Conservation (phyloP, 2,888 invertebrate genomes). For the Epinotia nisella region DNA sequence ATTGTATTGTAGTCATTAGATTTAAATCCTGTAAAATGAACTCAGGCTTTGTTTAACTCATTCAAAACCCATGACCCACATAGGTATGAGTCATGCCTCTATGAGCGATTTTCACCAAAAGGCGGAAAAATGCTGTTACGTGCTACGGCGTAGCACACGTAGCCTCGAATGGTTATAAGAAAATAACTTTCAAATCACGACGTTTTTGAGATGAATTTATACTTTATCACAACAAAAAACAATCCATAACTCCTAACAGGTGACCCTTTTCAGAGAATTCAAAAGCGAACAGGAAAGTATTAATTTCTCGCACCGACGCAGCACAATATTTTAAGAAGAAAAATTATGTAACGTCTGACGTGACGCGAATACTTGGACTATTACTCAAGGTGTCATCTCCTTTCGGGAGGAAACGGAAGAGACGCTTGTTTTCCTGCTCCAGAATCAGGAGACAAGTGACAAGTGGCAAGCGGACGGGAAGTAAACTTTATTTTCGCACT, state of each 20-base stretch:
- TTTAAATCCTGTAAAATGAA: too few species aligned
- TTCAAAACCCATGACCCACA: too few species aligned
- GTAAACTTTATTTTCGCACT: not conserved
- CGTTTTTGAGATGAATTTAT: not conserved
- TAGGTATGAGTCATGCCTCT: too few species aligned
- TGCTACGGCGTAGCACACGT: too few species aligned
- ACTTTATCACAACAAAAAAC: not conserved
- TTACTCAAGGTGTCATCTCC: conserved; percentile 79
- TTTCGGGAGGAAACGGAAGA: conserved; percentile 60
- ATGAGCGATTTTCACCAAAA: too few species aligned
- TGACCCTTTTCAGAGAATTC: conserved; percentile 50
- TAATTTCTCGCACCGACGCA: conserved; percentile 59
- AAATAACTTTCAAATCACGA: not conserved
- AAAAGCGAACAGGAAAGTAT: conserved; percentile 53
- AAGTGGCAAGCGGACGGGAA: conserved; percentile 44
- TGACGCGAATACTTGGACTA: conserved; percentile 70
- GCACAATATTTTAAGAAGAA: conserved; percentile 68
- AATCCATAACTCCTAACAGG: conserved; percentile 24
- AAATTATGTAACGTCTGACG: conserved; percentile 69
- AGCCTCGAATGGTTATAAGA: not conserved
- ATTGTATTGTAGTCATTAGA: too few species aligned
- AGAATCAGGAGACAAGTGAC: conserved; percentile 27
- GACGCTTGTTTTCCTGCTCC: conserved; percentile 63
- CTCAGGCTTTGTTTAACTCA: too few species aligned
- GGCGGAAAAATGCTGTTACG: too few species aligned